Conservation (phyloP, 2,888 invertebrate genomes). For the Alcis repandata region DNA sequence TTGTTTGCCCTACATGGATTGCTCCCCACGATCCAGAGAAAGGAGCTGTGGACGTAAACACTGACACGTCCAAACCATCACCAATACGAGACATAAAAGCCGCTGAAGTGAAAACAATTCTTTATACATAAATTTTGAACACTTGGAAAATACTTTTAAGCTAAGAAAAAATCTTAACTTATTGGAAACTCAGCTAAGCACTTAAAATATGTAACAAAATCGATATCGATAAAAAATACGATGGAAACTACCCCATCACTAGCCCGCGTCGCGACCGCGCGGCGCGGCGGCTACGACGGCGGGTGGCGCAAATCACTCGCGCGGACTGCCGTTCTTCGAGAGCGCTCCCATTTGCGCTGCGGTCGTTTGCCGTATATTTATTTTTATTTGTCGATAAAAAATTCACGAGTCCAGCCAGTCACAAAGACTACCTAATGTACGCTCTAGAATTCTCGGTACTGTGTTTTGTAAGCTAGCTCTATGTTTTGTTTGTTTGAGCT, state of each 20-base stretch:
- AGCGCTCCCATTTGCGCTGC: conserved; percentile 65
- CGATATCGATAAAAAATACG: conserved; percentile 59
- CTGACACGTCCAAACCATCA: conserved; percentile 47
- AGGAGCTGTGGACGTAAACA: conserved; percentile 54
- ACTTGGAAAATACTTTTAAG: neutral
- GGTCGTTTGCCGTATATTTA: conserved; percentile 64
- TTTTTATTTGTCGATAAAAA: conserved; percentile 74
- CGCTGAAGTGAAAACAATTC: neutral
- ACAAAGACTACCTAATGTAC: conserved; percentile 49
- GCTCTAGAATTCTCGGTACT: conserved; percentile 45
- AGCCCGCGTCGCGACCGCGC: conserved; percentile 76
- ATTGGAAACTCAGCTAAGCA: neutral
- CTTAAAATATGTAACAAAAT: conserved; percentile 38
- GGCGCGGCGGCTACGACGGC: conserved; percentile 66
- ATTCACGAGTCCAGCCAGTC: conserved; percentile 49
- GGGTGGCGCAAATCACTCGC: conserved; percentile 86
- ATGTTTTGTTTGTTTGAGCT: conserved; percentile 36
- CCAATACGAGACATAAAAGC: neutral
- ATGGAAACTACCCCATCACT: conserved; percentile 59
- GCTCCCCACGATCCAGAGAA: conserved; percentile 52
- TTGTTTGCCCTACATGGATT: conserved; percentile 75
- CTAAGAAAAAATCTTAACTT: neutral
- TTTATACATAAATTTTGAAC: neutral
- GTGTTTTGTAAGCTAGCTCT: conserved; percentile 35
- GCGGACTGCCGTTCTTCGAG: conserved; percentile 84